A percentile compares a stretch with the other conserved stretches of the same genome.
Conservation (phyloP, 1,140 invertebrate species). For the Linepithema humile region DNA sequence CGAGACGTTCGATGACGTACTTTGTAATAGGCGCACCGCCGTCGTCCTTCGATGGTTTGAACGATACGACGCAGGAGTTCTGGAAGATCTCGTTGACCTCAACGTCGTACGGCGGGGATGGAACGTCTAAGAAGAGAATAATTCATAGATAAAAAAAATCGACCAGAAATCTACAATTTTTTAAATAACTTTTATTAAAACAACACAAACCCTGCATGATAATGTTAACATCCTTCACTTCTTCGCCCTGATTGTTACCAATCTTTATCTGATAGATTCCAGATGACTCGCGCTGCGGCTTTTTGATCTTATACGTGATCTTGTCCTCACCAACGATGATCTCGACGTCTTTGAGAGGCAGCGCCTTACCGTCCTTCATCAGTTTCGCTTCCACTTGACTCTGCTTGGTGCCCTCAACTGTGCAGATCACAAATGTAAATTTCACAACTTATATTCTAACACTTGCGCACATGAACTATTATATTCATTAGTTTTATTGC, state of each 20-base stretch:
- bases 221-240: conserved; percentile 92
- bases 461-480: neutral
- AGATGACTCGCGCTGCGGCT: conserved; percentile 91
- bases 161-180: neutral
- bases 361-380: conserved; percentile 93
- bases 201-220: conserved; percentile 90
- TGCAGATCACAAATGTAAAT: conserved; percentile 27
- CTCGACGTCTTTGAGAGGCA: conserved; percentile 95
- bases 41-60: conserved; percentile 96
- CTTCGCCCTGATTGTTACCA: conserved; percentile 94
- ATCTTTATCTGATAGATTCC: conserved; percentile 95
- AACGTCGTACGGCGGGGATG: conserved; percentile 93
- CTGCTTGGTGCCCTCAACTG: conserved; percentile 94
- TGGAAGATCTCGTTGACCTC: conserved; percentile 96
- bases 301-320: conserved; percentile 95
- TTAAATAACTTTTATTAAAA: neutral
- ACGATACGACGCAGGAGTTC: conserved; percentile 95
- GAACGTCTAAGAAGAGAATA: conserved; percentile 87
- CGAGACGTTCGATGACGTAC: conserved; percentile 98
- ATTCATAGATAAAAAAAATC: neutral
- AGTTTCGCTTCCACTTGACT: conserved; percentile 95
- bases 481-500: neutral
- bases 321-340: conserved; percentile 95
- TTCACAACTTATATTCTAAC: neutral
- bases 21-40: conserved; percentile 95